Base-by-base conservation (phyloP, 1,140 invertebrate species). In the Drosophila pandora region DNA sequence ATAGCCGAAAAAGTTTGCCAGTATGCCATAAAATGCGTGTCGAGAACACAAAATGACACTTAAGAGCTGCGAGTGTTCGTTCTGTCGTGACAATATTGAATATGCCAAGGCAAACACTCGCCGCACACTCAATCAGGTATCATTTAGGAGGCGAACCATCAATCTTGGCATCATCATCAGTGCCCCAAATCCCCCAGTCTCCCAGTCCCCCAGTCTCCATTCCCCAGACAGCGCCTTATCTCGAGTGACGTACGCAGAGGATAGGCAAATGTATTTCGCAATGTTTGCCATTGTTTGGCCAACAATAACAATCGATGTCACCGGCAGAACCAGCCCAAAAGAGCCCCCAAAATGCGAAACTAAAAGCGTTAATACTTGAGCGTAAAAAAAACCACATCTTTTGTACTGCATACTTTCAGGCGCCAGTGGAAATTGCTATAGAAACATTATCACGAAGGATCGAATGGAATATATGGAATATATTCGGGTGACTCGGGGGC, bases 221-320 rank as follows among this genome's bases (percentile, higher is more conserved):
- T 58, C 12, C 34, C 34, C 45, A 9, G 25, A n/a, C 53, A 39
- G 34, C 64, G 68, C 61, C 57, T 81, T 85, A 87, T 87, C 78
- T 69, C 73, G 49, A 75, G 61, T 81, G 82, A 64, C 77, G 67
- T 57, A 74, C 77, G 75, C 70, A 53, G 34, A 75, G 72, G 72
- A 84, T 80, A 79, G 82, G 83, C 82, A 85, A 85, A 85, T 85
- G 65, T 87, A 78, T 84, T 77, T 77, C 57, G 62, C 72, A 41
- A 68, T 76, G 76, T 85, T 82, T 87, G 73, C 68, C 74, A 69
- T 82, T 83, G 79, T 84, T 84, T 83, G 79, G 49, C 78, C 55
- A 81, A 87, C 83, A 87, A 85, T 85, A 85, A 87, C 82, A 85
- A 85, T 85, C 62, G 82, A 85, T 85, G 82, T 85, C 82, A 85